Percentiles rank a stretch among this genome's conserved stretches.
phyloP scores from a whole-genome alignment of 2,888 invertebrate genomes.

The Mythimna lalbum region DNA sequence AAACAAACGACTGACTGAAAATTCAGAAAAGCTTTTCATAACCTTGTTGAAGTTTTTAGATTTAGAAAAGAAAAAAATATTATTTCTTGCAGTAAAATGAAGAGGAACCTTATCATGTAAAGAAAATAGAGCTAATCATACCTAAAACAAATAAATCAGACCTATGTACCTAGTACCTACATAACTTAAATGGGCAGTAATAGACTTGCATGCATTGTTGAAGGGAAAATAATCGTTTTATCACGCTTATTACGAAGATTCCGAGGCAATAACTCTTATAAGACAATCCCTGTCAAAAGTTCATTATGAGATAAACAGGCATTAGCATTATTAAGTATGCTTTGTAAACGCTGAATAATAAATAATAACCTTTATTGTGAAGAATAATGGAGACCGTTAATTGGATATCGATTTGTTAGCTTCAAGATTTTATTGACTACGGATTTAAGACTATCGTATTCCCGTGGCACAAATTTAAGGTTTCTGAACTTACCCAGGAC shows the following conservation, averaged over 20 bases:
- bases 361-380: conserved; percentile 9
- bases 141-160: not conserved
- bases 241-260: conserved; percentile 23
- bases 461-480: too few species aligned
- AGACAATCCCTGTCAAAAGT: conserved; percentile 47
- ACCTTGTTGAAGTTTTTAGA: not conserved
- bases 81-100: not conserved
- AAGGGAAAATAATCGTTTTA: conserved; percentile 27
- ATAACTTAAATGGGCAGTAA: conserved; percentile 4
- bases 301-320: conserved; percentile 36
- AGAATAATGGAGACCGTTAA: conserved; percentile 15
- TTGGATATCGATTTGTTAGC: conserved; percentile 8
- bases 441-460: not conserved
- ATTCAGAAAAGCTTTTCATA: not conserved
- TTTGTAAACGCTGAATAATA: conserved; percentile 38
- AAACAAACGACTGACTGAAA: not conserved
- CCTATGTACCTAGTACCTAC: not conserved
- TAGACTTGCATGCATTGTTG: not conserved
- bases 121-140: not conserved
- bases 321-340: conserved; percentile 36
- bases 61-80: not conserved
- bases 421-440: not conserved
- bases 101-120: not conserved
- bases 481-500: too few species aligned
- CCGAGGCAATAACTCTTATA: conserved; percentile 48